These are phyloP conservation scores for Trichonephila clavipes DNA, from an alignment of 1,140 invertebrate genomes.

Conservation along the genomic window DNA sequence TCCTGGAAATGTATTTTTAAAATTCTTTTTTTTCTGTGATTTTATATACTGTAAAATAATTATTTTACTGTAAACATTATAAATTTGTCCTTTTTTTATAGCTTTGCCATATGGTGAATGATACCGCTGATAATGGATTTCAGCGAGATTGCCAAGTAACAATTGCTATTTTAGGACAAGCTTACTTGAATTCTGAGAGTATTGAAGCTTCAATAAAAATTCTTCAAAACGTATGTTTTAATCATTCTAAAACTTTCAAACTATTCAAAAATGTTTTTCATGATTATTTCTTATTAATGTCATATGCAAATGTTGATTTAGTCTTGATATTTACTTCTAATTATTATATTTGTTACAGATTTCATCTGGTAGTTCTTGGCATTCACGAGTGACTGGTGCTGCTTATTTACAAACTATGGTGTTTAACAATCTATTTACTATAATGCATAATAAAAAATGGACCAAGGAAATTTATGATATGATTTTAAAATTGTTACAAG, in stretches of 20 bases:
- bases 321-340: neutral
- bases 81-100: slow-evolving; percentile 80
- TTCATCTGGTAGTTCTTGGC: slow-evolving; percentile 86
- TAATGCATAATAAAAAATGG: slow-evolving; percentile 84
- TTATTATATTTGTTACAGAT: slow-evolving; percentile 78
- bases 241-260: neutral
- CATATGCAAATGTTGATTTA: neutral
- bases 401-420: slow-evolving; percentile 90
- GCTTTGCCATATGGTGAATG: slow-evolving; percentile 88
- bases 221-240: slow-evolving; percentile 67
- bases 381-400: slow-evolving; percentile 86
- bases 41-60: no score
- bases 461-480: slow-evolving; percentile 79
- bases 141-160: slow-evolving; percentile 85
- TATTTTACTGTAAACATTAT: no score
- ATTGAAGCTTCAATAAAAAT: slow-evolving; percentile 73
- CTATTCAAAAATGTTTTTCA: neutral
- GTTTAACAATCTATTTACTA: slow-evolving; percentile 90
- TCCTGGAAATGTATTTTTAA: no score
- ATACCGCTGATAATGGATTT: slow-evolving; percentile 89
- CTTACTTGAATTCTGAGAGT: slow-evolving; percentile 79
- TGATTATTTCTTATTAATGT: neutral
- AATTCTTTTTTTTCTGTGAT: no score
- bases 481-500: slow-evolving; percentile 84
- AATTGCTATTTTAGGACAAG: slow-evolving; percentile 85